These are phyloP conservation scores for Actinostola sp. DNA, from an alignment of 92 coral and sea anemone species.

Conservation along the genomic window DNA sequence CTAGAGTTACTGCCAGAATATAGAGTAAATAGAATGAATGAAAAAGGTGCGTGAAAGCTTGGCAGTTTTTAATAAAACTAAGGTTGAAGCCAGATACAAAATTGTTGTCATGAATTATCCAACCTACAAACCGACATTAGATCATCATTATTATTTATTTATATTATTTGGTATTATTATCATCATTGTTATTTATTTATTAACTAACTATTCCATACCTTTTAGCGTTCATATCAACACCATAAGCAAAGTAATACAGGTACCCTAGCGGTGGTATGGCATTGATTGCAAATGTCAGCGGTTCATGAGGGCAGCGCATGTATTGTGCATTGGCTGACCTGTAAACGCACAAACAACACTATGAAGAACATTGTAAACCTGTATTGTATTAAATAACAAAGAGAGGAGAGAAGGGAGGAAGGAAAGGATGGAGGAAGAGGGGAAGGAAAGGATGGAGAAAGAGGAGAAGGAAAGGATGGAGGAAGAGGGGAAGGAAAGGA, in stretches of 20 bases:
- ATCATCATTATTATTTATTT: too few species aligned
- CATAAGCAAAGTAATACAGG: slow-evolving; percentile 90
- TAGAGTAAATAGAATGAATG: too few species aligned
- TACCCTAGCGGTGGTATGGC: slow-evolving; percentile 76
- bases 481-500: background rate
- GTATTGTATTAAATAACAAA: too few species aligned
- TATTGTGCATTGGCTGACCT: slow-evolving; percentile 29
- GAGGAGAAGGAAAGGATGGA: background rate
- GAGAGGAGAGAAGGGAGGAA: too few species aligned
- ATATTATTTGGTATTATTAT: background rate
- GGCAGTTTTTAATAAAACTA: too few species aligned
- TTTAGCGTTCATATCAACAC: slow-evolving; percentile 84
- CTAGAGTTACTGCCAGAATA: too few species aligned
- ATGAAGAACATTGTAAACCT: too few species aligned
- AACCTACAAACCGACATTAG: too few species aligned
- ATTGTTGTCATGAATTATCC: too few species aligned
- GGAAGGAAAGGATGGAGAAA: background rate
- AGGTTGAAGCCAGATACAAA: too few species aligned
- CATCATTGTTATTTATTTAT: background rate
- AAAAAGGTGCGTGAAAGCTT: too few species aligned
- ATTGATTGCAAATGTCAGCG: slow-evolving; percentile 74
- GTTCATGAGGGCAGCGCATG: slow-evolving; percentile 45
- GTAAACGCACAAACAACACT: background rate
- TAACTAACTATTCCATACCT: slow-evolving; percentile 50
- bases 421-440: too few species aligned